Evolutionary conservation across 1,140 invertebrate species (phyloP).

Genomic region (Philaenus spumarius): DNA sequence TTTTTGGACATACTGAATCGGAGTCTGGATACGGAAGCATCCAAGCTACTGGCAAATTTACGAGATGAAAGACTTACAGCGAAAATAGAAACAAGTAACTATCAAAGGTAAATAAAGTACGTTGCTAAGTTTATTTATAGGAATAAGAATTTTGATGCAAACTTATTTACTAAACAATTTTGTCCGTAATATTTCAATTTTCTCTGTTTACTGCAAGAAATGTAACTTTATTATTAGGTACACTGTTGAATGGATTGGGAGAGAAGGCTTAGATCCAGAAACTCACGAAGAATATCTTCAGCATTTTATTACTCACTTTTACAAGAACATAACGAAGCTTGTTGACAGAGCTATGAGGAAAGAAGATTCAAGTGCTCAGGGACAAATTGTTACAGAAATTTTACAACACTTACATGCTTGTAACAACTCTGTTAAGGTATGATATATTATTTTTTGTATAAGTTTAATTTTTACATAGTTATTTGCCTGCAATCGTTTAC

Average conservation of each 20-base stretch:
- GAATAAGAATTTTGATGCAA: neutral
- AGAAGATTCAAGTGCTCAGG: slow-evolving; percentile 88
- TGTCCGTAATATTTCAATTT: no score
- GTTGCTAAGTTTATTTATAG: neutral
- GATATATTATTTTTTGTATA: no score
- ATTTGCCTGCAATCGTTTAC: no score
- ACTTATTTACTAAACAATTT: no score
- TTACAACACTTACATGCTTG: slow-evolving; percentile 95
- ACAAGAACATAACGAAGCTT: slow-evolving; percentile 86
- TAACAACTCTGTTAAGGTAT: slow-evolving; percentile 85
- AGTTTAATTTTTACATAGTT: no score
- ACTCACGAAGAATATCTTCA: slow-evolving; percentile 92
- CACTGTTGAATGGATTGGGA: slow-evolving; percentile 94
- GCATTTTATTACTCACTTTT: slow-evolving; percentile 93
- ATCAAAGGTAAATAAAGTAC: slow-evolving; percentile 60
- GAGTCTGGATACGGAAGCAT: slow-evolving; percentile 88
- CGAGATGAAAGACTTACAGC: slow-evolving; percentile 79
- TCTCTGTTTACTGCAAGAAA: no score
- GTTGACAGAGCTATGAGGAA: slow-evolving; percentile 92
- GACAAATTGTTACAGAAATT: slow-evolving; percentile 92
- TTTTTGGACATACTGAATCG: slow-evolving; percentile 93
- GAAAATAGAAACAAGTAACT: slow-evolving; percentile 82
- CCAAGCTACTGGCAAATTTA: slow-evolving; percentile 81
- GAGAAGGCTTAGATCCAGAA: slow-evolving; percentile 87
- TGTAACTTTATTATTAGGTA: slow-evolving; percentile 71